Evolutionary conservation across 2,113 vertebrate species (phyloP).

Genomic region (Hippocampus abdominalis): DNA sequence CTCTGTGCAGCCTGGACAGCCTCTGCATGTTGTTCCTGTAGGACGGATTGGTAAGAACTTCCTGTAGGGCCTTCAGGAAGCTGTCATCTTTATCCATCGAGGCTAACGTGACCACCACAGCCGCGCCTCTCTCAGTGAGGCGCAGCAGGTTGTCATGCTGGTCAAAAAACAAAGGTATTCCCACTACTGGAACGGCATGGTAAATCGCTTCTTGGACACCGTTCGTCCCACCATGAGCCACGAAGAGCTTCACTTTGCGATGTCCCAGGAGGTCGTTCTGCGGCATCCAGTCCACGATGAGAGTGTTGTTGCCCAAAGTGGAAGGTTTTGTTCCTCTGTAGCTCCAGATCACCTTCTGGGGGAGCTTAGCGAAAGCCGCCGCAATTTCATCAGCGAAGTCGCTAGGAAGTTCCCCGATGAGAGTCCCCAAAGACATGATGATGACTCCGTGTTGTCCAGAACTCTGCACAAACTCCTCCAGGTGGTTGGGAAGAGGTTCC

Average conservation of each 20-base stretch:
- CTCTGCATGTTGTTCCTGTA: conserved; percentile 68
- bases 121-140: conserved; percentile 61
- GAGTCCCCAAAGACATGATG: conserved; percentile 72
- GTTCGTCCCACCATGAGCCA: conserved; percentile 70
- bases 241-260: conserved; percentile 59
- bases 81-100: conserved; percentile 47
- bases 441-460: conserved; percentile 71
- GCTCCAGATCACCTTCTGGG: conserved; percentile 72
- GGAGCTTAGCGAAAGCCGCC: conserved; percentile 61
- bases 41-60: conserved; percentile 62
- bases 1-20: conserved; percentile 66
- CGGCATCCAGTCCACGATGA: conserved; percentile 67
- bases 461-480: conserved; percentile 70
- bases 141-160: conserved; percentile 63
- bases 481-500: conserved; percentile 53
- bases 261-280: conserved; percentile 72
- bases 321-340: conserved; percentile 49
- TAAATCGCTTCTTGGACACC: conserved; percentile 70
- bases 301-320: conserved; percentile 65
- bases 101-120: conserved; percentile 43
- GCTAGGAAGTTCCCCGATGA: conserved; percentile 54
- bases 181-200: conserved; percentile 66
- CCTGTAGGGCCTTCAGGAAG: conserved; percentile 50
- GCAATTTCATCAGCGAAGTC: conserved; percentile 59
- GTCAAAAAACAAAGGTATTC: conserved; percentile 68